A percentile compares a stretch with the other conserved stretches of the same genome.
These are phyloP conservation scores for Schlechtendalia chinensis DNA, from an alignment of 1,140 invertebrate species.

Conservation along the genomic window DNA sequence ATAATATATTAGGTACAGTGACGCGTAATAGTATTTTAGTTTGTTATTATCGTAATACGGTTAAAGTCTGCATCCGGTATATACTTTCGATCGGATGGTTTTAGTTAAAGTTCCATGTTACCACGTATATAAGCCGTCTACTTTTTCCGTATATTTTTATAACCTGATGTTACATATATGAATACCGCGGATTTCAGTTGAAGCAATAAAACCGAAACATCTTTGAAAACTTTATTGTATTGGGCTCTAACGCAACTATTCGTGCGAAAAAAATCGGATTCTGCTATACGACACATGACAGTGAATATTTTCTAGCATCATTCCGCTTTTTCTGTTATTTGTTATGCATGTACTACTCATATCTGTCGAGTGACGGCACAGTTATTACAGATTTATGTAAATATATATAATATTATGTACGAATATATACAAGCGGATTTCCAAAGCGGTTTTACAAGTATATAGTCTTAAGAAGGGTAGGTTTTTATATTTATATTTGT, in stretches of 20 bases:
- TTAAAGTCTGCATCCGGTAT: background rate
- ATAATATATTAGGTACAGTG: background rate
- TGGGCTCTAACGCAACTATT: background rate
- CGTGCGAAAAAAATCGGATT: background rate
- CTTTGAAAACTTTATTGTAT: constrained; percentile 26
- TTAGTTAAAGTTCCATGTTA: background rate
- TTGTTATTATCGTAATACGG: background rate
- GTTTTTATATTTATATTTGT: no score
- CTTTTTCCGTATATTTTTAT: background rate
- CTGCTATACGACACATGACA: background rate
- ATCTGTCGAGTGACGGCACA: no score
- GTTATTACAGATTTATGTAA: no score
- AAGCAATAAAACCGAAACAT: constrained; percentile 19
- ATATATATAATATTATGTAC: no score
- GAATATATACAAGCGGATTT: no score
- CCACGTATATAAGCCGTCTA: background rate
- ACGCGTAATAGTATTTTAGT: background rate
- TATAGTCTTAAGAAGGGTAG: no score
- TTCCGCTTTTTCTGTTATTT: background rate
- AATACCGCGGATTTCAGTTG: constrained; percentile 22
- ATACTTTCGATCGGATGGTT: background rate
- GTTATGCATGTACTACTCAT: no score
- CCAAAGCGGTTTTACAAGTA: no score
- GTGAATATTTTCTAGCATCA: background rate
- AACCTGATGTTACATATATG: background rate